A percentile compares a stretch with the other conserved stretches of the same genome.
These are phyloP conservation scores for Lordiphosa clarofinis DNA, from an alignment of 1,140 invertebrate genomes.

Conservation along the genomic window DNA sequence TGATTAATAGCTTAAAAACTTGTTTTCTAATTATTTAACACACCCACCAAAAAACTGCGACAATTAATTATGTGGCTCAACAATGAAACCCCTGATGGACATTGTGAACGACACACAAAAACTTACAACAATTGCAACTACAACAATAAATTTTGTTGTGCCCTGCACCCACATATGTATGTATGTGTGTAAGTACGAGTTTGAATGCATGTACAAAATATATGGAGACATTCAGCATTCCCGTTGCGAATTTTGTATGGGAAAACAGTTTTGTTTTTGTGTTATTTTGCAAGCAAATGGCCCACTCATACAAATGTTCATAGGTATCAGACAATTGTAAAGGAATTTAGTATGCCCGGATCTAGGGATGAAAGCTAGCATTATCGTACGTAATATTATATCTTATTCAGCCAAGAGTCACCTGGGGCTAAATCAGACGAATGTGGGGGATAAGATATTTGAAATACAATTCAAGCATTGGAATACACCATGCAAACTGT, in stretches of 20 bases:
- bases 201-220: constrained; percentile 2
- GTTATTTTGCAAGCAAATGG: constrained; percentile 40
- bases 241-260: constrained; percentile 44
- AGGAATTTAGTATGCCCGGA: no score
- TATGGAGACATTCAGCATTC: constrained; percentile 33
- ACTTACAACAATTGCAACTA: constrained; percentile 64
- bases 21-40: constrained; percentile 78
- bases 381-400: no score
- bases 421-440: no score
- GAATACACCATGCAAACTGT: no score
- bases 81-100: constrained; percentile 65
- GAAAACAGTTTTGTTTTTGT: constrained; percentile 25
- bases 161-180: constrained; percentile 28
- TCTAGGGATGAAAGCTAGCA: no score
- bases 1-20: constrained; percentile 73
- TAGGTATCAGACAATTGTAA: no score
- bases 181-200: constrained; percentile 2
- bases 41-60: constrained; percentile 63
- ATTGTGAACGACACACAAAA: constrained; percentile 52
- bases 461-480: no score
- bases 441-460: no score
- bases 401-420: no score
- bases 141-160: constrained; percentile 74
- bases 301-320: constrained; percentile 18
- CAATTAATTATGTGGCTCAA: constrained; percentile 77